Evolutionary conservation across 2,888 invertebrate species (phyloP).

Genomic region (Lottia gigantea): DNA sequence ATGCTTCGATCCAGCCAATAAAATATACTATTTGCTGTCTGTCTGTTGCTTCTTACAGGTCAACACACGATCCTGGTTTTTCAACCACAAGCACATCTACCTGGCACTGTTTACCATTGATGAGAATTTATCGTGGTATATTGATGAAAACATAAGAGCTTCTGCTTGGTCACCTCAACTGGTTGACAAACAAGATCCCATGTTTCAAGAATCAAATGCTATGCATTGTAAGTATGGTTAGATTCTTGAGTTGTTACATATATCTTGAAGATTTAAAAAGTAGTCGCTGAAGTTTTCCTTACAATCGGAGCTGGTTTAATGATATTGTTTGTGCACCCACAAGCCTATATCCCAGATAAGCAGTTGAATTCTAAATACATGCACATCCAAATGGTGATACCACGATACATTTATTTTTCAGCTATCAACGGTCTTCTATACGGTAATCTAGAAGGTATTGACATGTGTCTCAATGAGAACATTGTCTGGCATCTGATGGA

Average conservation of each 20-base stretch:
- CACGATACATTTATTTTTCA: conserved; percentile 18
- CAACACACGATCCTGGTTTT: neutral
- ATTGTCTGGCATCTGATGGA: conserved; percentile 42
- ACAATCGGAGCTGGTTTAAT: too few relatives aligned
- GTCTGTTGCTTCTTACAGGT: too few relatives aligned
- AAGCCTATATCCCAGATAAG: too few relatives aligned
- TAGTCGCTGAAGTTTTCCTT: too few relatives aligned
- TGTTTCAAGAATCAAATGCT: conserved; percentile 25
- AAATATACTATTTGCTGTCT: too few relatives aligned
- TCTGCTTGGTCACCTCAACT: conserved; percentile 11
- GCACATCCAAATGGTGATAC: too few relatives aligned
- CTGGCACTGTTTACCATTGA: conserved; percentile 27
- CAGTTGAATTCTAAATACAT: too few relatives aligned
- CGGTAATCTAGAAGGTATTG: conserved; percentile 43
- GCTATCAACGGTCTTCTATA: conserved; percentile 47
- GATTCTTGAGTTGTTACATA: too few relatives aligned
- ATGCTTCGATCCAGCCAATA: too few relatives aligned
- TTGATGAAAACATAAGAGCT: conserved; percentile 30
- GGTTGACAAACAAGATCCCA: conserved; percentile 22
- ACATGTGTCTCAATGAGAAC: conserved; percentile 43
- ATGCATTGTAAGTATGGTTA: conserved; percentile 8
- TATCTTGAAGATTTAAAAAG: too few relatives aligned
- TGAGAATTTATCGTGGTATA: conserved; percentile 35
- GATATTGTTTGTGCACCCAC: too few relatives aligned
- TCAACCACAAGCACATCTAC: conserved; percentile 12